Conservation (phyloP, 1,140 invertebrate species). For the Euschistus heros region DNA sequence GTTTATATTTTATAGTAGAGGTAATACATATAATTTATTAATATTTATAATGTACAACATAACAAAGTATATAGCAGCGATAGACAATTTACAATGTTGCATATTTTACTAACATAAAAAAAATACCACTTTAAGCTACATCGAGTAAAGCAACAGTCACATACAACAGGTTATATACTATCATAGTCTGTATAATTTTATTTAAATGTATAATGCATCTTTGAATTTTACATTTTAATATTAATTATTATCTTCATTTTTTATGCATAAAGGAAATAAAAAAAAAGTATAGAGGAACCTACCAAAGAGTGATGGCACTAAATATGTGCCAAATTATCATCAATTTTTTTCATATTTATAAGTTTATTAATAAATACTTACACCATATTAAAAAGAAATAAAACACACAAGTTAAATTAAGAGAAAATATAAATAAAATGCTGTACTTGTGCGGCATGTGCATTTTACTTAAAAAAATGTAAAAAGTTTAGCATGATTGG, state of each 20-base stretch:
- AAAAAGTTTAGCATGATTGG: not conserved
- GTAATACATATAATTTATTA: conserved; percentile 7
- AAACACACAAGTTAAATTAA: not conserved
- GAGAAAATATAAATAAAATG: conserved; percentile 4
- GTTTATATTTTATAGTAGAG: conserved; percentile 9
- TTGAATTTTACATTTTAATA: conserved; percentile 23
- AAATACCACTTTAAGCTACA: conserved; percentile 23
- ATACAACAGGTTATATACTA: conserved; percentile 23
- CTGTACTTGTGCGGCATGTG: conserved; percentile 7
- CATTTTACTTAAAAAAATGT: conserved; percentile 13
- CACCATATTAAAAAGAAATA: no score
- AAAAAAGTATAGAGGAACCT: conserved; percentile 23
- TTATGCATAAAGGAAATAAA: conserved; percentile 3
- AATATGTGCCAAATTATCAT: not conserved
- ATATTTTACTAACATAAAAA: conserved; percentile 18
- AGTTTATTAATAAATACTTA: conserved; percentile 9
- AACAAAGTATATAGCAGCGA: conserved; percentile 8
- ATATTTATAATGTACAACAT: conserved; percentile 22
- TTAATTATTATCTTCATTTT: conserved; percentile 25
- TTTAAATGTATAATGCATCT: conserved; percentile 12
- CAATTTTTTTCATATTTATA: not conserved
- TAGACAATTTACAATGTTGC: conserved; percentile 16
- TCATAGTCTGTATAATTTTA: conserved; percentile 19
- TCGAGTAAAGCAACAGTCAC: conserved; percentile 26
- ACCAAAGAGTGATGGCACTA: not conserved